Percentiles rank a stretch among this genome's conserved stretches.
Evolutionary conservation across 23 tunicate species (phyloP).

Genomic region (Diplosoma virens): DNA sequence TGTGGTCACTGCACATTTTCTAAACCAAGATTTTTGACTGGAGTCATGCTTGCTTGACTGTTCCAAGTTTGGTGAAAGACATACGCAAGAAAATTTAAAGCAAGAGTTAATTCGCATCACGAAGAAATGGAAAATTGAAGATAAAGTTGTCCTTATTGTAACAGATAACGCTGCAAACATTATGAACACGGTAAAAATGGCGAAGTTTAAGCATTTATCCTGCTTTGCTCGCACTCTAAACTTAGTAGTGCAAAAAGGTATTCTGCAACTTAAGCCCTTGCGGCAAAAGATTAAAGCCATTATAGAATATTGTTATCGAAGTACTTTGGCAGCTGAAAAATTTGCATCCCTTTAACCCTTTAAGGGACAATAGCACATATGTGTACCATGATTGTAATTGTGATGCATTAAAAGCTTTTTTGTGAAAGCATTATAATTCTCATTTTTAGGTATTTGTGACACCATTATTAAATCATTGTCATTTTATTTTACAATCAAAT

Average conservation of each 20-base stretch:
- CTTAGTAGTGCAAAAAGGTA: constrained; percentile 1
- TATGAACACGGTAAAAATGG: neutral
- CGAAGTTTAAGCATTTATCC: neutral
- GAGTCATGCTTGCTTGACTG: constrained; percentile 1
- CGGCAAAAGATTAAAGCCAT: neutral
- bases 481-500: too few species aligned
- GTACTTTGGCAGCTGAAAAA: neutral
- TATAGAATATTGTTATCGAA: neutral
- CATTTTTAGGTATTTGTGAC: too few species aligned
- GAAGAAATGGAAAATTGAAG: neutral
- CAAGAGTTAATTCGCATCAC: neutral
- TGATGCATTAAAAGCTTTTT: too few species aligned
- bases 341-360: constrained; percentile 5
- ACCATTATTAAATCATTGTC: too few species aligned
- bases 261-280: neutral
- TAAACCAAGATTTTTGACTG: neutral
- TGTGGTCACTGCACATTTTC: neutral
- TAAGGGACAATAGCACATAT: too few species aligned
- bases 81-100: neutral
- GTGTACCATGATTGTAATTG: too few species aligned
- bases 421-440: too few species aligned
- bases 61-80: neutral
- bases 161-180: constrained; percentile 12
- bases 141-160: neutral
- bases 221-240: constrained; percentile 6